Evolutionary conservation across 2,888 invertebrate species (phyloP), one percentile per base, ranked within the genome.

Genomic region (Schrankia costaestrigalis): DNA sequence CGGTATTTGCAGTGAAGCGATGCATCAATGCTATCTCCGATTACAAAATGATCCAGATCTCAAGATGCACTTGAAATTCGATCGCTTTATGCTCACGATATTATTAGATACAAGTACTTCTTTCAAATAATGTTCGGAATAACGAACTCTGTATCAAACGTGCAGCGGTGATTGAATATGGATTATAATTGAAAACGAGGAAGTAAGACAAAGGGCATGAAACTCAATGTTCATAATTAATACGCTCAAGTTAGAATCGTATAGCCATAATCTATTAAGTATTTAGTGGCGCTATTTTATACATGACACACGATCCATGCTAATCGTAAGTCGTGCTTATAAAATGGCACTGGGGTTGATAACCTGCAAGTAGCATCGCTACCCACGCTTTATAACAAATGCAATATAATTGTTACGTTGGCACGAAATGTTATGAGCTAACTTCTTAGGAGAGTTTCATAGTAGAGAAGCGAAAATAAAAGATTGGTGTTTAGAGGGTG

Each of bases 171-270:
- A 64, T 62, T 57, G 62, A 73, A 70, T 72, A 64, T 68, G 61
- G 63, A 67, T 70, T 64, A 56, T 48, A 51, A 50, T 37, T 37
- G 44, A 39, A 54, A 59, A 49, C 40, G 45, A 51, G 46, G 56
- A 64, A 66, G 61, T 49, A 68, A 74, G 72, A 79, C 74, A 77
- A 76, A 76, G 60, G 42, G 56, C 49, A 52, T 61, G 55, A 62
- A 66, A 72, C 71, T 71, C 49, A 62, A 83, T 83, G 84, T 74
- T 77, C 82, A 83, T 84, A 76, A 85, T 82, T 84, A 78, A 83
- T 80, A n/a, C n/a, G n/a, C n/a, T n/a, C n/a, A n/a, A n/a, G n/a
- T n/a, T n/a, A n/a, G n/a, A n/a, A n/a, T n/a, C n/a, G n/a, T n/a
- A n/a, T n/a, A n/a, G n/a, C n/a, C n/a, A n/a, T n/a, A n/a, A n/a